Percentiles rank a stretch among this genome's conserved stretches.
Conservation (phyloP, 92 coral and sea anemone species). For the Phymanthus crucifer region DNA sequence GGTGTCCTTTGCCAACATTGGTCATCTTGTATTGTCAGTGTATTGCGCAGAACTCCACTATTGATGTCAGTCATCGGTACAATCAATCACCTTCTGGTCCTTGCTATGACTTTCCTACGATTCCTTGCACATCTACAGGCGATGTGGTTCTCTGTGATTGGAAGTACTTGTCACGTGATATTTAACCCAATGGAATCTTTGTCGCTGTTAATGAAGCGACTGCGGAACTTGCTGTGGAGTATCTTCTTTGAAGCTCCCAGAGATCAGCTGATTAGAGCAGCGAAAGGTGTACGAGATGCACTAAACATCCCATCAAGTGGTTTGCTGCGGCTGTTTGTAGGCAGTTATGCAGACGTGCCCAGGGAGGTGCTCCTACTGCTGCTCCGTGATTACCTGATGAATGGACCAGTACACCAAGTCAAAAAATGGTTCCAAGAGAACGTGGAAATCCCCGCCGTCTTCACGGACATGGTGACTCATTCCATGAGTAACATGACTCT, state of each 20-base stretch:
- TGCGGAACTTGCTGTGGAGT: not conserved
- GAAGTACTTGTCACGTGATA: not conserved
- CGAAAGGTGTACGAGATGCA: not conserved
- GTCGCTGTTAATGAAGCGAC: not conserved
- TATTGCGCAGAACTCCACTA: not conserved
- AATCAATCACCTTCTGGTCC: not conserved
- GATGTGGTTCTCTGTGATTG: not conserved
- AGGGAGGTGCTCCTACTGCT: not conserved
- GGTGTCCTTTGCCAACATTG: not conserved
- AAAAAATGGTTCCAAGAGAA: constrained; percentile 3
- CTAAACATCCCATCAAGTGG: not conserved
- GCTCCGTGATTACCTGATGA: constrained; percentile 1
- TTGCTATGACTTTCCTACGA: not conserved
- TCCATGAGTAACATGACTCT: not conserved
- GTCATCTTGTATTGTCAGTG: not conserved
- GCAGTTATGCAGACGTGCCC: not conserved
- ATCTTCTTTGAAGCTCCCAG: not conserved
- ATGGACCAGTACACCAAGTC: not conserved
- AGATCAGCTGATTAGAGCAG: not conserved
- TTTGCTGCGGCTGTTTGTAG: constrained; percentile 7
- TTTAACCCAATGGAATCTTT: not conserved
- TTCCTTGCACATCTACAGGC: not conserved
- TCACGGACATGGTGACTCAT: not conserved
- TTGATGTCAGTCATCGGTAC: constrained; percentile 1
- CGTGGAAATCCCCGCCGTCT: constrained; percentile 1